Evolutionary conservation across 92 coral and sea anemone genomes (phyloP).

Genomic region (Porites evermanni): DNA sequence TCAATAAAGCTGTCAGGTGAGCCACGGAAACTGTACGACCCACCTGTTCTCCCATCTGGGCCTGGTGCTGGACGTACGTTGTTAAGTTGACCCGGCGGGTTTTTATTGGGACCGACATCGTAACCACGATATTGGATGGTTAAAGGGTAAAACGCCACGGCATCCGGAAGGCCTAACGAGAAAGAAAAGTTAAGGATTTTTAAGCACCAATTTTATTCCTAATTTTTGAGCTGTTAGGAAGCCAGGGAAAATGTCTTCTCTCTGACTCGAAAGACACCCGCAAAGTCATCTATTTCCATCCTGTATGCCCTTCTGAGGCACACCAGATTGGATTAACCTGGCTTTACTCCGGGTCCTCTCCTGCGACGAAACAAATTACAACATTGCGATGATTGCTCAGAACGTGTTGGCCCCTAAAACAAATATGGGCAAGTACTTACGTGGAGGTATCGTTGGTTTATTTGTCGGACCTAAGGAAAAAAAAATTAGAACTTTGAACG

Average conservation of each 20-base stretch:
- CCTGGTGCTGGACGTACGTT: slow-evolving; percentile 75
- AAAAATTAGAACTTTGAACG: not conserved
- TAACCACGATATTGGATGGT: slow-evolving; percentile 61
- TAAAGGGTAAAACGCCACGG: slow-evolving; percentile 83
- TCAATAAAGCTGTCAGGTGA: slow-evolving; percentile 68
- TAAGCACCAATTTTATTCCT: too few species aligned
- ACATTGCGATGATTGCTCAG: too few species aligned
- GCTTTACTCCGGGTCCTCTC: too few species aligned
- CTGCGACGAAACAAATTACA: too few species aligned
- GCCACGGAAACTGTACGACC: slow-evolving; percentile 74
- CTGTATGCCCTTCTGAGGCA: too few species aligned
- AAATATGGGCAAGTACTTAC: slow-evolving; percentile 32
- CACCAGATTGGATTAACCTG: too few species aligned
- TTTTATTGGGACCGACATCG: slow-evolving; percentile 68
- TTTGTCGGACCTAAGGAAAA: slow-evolving; percentile 43
- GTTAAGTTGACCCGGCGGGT: slow-evolving; percentile 74
- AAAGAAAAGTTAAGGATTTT: not conserved
- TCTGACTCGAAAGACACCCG: too few species aligned
- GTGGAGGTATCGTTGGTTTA: slow-evolving; percentile 38
- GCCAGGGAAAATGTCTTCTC: too few species aligned
- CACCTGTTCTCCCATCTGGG: slow-evolving; percentile 73
- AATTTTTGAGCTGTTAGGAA: too few species aligned
- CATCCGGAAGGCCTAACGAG: slow-evolving; percentile 70
- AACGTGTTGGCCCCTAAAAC: too few species aligned
- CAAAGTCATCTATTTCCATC: too few species aligned